Evolutionary conservation across 2,888 invertebrate genomes (phyloP).

Genomic region (Tenthredo mesomela): DNA sequence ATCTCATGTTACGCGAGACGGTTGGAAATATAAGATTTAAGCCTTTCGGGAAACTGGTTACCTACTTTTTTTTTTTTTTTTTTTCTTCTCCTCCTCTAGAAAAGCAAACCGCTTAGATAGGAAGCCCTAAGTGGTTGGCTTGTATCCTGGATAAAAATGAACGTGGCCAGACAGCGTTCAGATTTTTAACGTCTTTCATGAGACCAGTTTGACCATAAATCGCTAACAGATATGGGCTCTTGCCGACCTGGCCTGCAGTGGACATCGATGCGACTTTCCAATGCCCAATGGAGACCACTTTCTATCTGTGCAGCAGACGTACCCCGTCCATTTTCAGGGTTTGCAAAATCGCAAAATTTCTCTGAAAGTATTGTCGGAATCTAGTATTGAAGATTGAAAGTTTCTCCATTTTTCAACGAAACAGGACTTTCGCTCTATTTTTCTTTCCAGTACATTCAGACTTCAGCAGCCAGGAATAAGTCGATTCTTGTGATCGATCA

Average conservation of each 20-base stretch:
- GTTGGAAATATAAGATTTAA: slow-evolving; percentile 37
- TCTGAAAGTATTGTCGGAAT: background rate
- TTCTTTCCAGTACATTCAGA: background rate
- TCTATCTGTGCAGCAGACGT: slow-evolving; percentile 29
- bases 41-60: slow-evolving; percentile 41
- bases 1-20: slow-evolving; percentile 19
- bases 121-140: slow-evolving; percentile 46
- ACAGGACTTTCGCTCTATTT: background rate
- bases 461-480: background rate
- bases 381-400: background rate
- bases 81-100: background rate
- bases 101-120: slow-evolving; percentile 47
- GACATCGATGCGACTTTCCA: slow-evolving; percentile 57
- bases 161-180: slow-evolving; percentile 44
- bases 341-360: slow-evolving; percentile 12
- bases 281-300: slow-evolving; percentile 52
- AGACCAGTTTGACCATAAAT: slow-evolving; percentile 56
- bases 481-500: background rate
- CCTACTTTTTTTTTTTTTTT: background rate
- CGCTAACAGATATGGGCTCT: slow-evolving; percentile 50
- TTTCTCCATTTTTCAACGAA: background rate
- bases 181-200: slow-evolving; percentile 53
- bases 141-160: slow-evolving; percentile 49
- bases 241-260: slow-evolving; percentile 45
- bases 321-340: background rate